Base-by-base conservation (phyloP, 2,888 invertebrate genomes). In the Agrochola litura region DNA sequence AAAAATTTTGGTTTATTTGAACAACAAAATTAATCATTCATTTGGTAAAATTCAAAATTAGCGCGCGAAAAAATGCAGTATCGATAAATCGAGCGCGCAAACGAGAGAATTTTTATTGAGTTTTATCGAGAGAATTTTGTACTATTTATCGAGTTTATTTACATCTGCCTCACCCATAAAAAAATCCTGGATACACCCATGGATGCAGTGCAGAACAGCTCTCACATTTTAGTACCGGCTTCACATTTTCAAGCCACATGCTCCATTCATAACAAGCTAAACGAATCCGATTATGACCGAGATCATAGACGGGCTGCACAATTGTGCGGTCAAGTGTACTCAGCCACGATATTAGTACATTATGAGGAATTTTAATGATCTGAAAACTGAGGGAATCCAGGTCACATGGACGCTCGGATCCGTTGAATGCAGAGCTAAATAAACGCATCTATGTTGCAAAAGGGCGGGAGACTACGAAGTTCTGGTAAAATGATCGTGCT, bases 241-340 rank as follows among this genome's bases (percentile, higher is more conserved):
- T 41, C 10, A 65, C 6, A 37, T 52, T 71, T 71, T 52, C 16
- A 12, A 65, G 22, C 52, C 72, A 77, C 68, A 65, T 74, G 76
- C 6, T 72, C 14, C 77, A 85, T 77, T 74, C 77, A 82, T 74
- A 79, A 63, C 56, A 54, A 41, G 25, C 25, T 71, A 71, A 49
- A 76, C 49, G 65, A 37, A 70, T 71, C 60, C 30, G 67, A 82
- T 75, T 66, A 68, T 58, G 52, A 37, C n/a, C 10, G 25, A 71
- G 54, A 60, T 74, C 70, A 77, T 67, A 71, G 74, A 77, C 54
- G 25, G 64, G 14, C 43, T 78, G 77, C 77, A 81, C 77, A 73
- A 76, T 78, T 76, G 82, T 75, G 73, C 84, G 86, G 89, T 88
- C 89, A 89, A 90, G 88, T 89, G 90, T 86, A 90, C 86, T 88